These are phyloP conservation scores for Tholera decimalis DNA, from an alignment of 2,888 invertebrate species.

Conservation along the genomic window DNA sequence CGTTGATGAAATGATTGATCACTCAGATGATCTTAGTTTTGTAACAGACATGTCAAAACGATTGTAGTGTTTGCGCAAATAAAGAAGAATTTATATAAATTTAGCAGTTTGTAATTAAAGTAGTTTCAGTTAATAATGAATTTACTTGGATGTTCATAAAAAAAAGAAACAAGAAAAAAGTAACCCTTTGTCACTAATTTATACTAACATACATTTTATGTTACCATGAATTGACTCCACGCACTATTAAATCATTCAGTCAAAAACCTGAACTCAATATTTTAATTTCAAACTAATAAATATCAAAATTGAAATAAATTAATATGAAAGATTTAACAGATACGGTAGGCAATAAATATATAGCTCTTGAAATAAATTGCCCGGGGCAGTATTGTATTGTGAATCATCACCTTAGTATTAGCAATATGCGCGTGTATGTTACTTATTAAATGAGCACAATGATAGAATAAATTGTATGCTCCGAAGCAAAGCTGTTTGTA, in stretches of 20 bases:
- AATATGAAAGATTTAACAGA: slow-evolving; percentile 46
- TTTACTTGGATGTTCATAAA: background rate
- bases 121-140: background rate
- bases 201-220: background rate
- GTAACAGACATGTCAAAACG: background rate
- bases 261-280: slow-evolving; percentile 16
- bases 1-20: slow-evolving; percentile 28
- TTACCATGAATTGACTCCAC: background rate
- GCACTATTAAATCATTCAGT: slow-evolving; percentile 13
- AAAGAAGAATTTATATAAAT: background rate
- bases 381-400: slow-evolving; percentile 41
- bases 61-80: background rate
- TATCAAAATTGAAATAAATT: slow-evolving; percentile 41
- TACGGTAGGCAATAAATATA: slow-evolving; percentile 54
- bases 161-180: background rate
- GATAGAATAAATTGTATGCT: slow-evolving; percentile 33
- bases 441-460: slow-evolving; percentile 37
- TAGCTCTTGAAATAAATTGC: slow-evolving; percentile 48
- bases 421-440: slow-evolving; percentile 10
- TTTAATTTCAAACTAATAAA: slow-evolving; percentile 41
- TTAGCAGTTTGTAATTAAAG: too few species aligned
- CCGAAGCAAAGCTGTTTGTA: background rate
- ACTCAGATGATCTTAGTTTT: slow-evolving; percentile 17
- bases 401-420: slow-evolving; percentile 49
- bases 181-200: too few species aligned